phyloP scores from a whole-genome alignment of 2,113 vertebrate species.

The Chionomys nivalis region DNA sequence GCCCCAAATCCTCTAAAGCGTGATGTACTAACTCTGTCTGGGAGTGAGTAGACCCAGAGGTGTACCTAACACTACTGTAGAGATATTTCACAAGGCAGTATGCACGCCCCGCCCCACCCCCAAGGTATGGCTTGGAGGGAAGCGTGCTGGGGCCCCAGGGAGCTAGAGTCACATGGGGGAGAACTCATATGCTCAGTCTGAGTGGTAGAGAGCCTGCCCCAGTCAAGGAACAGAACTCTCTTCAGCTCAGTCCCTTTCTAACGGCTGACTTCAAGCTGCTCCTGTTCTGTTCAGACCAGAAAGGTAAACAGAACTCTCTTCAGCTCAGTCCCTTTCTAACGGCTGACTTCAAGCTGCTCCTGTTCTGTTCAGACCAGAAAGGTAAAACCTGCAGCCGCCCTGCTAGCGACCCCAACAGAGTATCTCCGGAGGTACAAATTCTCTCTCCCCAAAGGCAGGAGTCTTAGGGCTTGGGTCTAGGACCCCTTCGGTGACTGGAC shows the following conservation, averaged over 20 bases:
- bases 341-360: background rate
- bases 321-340: background rate
- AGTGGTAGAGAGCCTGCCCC: background rate
- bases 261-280: background rate
- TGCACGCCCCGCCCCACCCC: rapidly evolving
- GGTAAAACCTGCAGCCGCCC: background rate
- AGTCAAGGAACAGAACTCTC: background rate
- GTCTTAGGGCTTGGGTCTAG: background rate
- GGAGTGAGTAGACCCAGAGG: background rate
- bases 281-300: background rate
- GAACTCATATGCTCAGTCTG: background rate
- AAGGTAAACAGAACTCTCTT: background rate
- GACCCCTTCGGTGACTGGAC: background rate
- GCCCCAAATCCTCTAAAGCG: background rate
- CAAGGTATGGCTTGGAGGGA: background rate
- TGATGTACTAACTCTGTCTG: too few species aligned
- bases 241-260: background rate
- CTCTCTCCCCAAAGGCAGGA: background rate
- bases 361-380: background rate
- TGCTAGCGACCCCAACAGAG: background rate
- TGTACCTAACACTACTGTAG: background rate
- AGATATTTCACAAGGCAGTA: background rate
- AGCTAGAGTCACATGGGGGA: background rate
- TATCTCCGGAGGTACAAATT: background rate
- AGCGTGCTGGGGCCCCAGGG: background rate